Evolutionary conservation across 2,888 invertebrate genomes (phyloP), one percentile per base, ranked within the genome.

Genomic region (Mechanitis mazaeus): DNA sequence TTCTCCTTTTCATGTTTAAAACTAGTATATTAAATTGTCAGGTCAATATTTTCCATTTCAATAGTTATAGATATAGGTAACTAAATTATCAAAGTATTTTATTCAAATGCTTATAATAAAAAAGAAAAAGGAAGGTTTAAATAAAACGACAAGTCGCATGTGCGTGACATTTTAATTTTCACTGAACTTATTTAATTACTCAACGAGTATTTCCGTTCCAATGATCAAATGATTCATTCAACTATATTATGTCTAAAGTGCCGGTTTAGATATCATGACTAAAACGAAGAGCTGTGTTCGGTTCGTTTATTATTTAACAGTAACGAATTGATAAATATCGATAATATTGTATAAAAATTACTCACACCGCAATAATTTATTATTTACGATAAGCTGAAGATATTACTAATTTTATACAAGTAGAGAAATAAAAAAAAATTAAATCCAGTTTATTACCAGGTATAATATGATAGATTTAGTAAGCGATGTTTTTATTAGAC

Each of bases 101-200:
- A 20, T 20, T 20, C 6, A 47, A 47, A 46, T 46, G 46, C 20
- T n/a, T 4, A 46, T 5, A 11, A 46, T 3, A n/a, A 46, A 4
- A 46, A 12, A 46, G 12, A 47, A 3, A 47, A 47, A 6, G 28
- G 12, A 28, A n/a, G 6, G 6, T 6, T 50, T 63, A 70, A 87
- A 84, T 83, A 72, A 85, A 87, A 86, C 82, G 77, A 78, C 70
- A 64, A 60, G 63, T 86, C 86, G 87, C 89, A 87, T 89, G 89
- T 88, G 88, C 88, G 87, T 87, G 84, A 87, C 85, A 86, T 82
- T 87, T 69, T 87, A 87, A 88, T 78, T 85, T 85, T 77, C 83
- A 84, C 78, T 83, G 84, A 86, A 87, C 83, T 83, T 83, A 81
- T 80, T 81, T 77, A 81, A 79, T 77, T 76, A 77, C 69, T 73